Evolutionary conservation across 37 sponge, comb jelly and placozoan species (phyloP).

Genomic region (Dysidea cf. avara): DNA sequence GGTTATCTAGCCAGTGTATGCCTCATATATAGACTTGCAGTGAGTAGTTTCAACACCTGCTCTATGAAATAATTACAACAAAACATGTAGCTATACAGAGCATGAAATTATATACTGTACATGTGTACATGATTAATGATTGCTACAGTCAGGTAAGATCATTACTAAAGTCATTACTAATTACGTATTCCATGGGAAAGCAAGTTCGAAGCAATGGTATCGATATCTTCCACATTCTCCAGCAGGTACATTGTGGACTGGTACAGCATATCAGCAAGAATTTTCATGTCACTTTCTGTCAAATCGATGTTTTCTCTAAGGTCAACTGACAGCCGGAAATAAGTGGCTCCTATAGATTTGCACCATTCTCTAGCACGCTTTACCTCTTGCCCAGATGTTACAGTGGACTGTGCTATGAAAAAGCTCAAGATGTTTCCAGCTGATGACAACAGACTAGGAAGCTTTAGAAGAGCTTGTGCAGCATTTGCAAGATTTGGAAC

Average conservation of each 20-base stretch:
- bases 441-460: slow-evolving; percentile 8
- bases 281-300: slow-evolving; percentile 1
- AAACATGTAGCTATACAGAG: no score
- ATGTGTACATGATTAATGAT: no score
- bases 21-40: no score
- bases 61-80: no score
- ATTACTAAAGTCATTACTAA: no score
- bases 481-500: slow-evolving; percentile 1
- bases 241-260: slow-evolving; percentile 6
- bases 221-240: background rate
- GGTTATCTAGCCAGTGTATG: no score
- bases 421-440: slow-evolving; percentile 15
- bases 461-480: background rate
- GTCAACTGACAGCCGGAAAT: slow-evolving; percentile 29
- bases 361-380: slow-evolving; percentile 49
- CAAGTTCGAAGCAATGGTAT: background rate
- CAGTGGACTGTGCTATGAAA: slow-evolving; percentile 35
- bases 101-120: no score
- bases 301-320: slow-evolving; percentile 3
- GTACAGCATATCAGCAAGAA: slow-evolving; percentile 1
- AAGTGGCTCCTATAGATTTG: slow-evolving; percentile 9
- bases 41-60: no score
- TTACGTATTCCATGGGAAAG: no score
- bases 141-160: no score
- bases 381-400: slow-evolving; percentile 41